Conservation (phyloP, 1,140 invertebrate species). For the Ceratina calcarata region DNA sequence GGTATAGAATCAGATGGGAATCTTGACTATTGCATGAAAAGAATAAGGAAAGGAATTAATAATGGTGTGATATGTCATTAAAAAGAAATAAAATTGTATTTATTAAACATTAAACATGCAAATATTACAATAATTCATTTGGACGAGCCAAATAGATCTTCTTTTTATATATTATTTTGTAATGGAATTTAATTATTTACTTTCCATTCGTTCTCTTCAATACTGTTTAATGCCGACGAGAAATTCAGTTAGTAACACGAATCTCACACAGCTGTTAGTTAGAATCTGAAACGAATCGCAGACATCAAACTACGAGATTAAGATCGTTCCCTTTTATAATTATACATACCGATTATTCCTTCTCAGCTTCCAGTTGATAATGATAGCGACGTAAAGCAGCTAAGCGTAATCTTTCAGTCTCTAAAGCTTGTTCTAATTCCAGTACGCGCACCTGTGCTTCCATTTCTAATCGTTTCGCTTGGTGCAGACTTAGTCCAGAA, state of each 20-base stretch:
- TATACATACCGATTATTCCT: conserved; percentile 75
- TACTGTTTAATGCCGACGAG: conserved; percentile 23
- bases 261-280: conserved; percentile 2
- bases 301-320: no score
- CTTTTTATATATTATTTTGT: conserved; percentile 42
- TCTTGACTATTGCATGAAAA: no score
- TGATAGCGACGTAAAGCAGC: conserved; percentile 94
- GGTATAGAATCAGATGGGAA: no score
- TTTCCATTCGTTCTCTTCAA: conserved; percentile 25
- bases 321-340: no score
- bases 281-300: background rate
- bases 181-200: conserved; percentile 31
- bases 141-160: conserved; percentile 30
- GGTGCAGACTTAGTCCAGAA: conserved; percentile 92
- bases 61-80: conserved; percentile 5
- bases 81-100: conserved; percentile 51
- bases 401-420: conserved; percentile 91
- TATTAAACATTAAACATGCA: conserved; percentile 50
- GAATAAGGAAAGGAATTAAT: no score
- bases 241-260: conserved; percentile 8
- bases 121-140: conserved; percentile 47
- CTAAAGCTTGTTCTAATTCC: conserved; percentile 94
- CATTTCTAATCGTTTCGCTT: conserved; percentile 97
- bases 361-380: conserved; percentile 92
- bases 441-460: conserved; percentile 95